A percentile compares a stretch with the other conserved stretches of the same genome.
Evolutionary conservation across 1,140 invertebrate species (phyloP).

Genomic region (Penaeus indicus): DNA sequence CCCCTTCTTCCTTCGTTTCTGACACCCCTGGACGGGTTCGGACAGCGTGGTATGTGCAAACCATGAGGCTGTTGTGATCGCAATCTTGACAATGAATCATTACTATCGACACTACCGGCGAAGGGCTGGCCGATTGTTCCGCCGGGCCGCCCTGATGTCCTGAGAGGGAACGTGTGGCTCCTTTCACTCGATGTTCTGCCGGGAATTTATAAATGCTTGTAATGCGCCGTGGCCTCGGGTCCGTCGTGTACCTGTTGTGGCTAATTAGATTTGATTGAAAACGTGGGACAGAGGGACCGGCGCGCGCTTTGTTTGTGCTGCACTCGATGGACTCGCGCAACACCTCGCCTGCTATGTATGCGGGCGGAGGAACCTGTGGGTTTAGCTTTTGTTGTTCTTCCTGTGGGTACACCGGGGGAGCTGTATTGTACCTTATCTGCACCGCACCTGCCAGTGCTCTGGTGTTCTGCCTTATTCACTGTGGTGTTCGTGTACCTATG

Average conservation of each 20-base stretch:
- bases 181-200: background rate
- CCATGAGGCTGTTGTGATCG: conserved; percentile 46
- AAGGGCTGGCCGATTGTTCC: conserved; percentile 46
- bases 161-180: conserved; percentile 30
- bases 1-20: background rate
- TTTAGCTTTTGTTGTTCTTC: no score
- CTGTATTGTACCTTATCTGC: no score
- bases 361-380: no score
- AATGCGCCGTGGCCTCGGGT: no score
- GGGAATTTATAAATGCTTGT: no score
- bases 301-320: background rate
- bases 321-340: no score
- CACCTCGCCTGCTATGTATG: no score
- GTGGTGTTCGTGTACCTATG: no score
- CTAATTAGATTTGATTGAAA: conserved; percentile 8
- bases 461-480: no score
- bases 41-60: conserved; percentile 48
- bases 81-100: conserved; percentile 62
- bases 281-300: conserved; percentile 4
- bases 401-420: no score
- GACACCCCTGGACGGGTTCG: conserved; percentile 28
- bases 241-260: background rate
- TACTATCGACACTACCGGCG: conserved; percentile 58
- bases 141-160: conserved; percentile 23
- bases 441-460: no score